Conservation (phyloP, 2,113 vertebrate species). For the Delphinus delphis region DNA sequence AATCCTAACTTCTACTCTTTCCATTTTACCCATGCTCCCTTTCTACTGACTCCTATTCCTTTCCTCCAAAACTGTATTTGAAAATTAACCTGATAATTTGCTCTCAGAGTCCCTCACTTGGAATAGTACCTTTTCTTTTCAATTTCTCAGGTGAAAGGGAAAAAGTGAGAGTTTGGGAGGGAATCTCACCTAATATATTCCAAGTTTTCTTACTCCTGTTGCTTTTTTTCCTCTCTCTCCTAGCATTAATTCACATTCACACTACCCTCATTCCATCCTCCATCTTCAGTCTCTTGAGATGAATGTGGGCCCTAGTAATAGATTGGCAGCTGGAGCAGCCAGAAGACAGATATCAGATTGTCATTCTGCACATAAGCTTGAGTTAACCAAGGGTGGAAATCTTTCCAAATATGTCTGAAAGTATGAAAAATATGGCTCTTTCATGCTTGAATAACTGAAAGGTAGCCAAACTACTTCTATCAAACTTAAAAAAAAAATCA, state of each 20-base stretch:
- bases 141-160: not conserved
- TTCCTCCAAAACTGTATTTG: not conserved
- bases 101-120: not conserved
- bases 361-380: not conserved
- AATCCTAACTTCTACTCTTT: not conserved
- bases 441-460: conserved; percentile 23
- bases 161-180: not conserved
- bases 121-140: not conserved
- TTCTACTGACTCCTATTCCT: not conserved
- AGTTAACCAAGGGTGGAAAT: not conserved
- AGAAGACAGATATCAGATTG: not conserved
- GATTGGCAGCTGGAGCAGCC: not conserved
- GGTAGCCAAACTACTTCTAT: not conserved
- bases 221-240: not conserved
- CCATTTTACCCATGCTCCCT: not conserved
- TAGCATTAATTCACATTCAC: not conserved
- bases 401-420: conserved; percentile 11
- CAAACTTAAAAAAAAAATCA: not conserved
- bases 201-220: not conserved
- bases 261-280: not conserved
- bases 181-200: not conserved
- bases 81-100: not conserved
- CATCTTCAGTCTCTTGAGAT: not conserved
- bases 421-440: not conserved
- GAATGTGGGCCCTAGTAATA: not conserved